Evolutionary conservation across 2,888 invertebrate genomes (phyloP).

Genomic region (Platycnemis pennipes): DNA sequence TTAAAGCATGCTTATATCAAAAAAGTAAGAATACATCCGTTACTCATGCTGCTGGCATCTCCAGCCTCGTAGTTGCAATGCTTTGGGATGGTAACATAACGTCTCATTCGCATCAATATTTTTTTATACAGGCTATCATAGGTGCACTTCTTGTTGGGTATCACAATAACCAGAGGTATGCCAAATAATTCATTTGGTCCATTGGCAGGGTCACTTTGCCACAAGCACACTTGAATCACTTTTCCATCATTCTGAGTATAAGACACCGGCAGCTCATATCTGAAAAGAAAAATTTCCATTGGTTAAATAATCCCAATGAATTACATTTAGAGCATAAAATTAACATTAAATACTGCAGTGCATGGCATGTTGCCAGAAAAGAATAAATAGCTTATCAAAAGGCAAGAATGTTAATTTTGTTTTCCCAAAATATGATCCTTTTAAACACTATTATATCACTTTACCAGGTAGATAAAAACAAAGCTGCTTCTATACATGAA

Average conservation of each 20-base stretch:
- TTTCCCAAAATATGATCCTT: no score
- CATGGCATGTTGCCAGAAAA: no score
- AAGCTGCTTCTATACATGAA: no score
- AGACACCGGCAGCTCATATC: constrained; percentile 69
- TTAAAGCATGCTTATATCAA: background rate
- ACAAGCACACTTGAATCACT: constrained; percentile 71
- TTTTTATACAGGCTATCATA: constrained; percentile 70
- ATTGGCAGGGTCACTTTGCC: constrained; percentile 69
- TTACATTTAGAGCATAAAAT: no score
- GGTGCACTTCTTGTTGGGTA: constrained; percentile 70
- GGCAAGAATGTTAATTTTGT: no score
- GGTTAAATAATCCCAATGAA: no score
- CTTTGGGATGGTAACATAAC: constrained; percentile 57
- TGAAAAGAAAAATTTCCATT: constrained; percentile 22
- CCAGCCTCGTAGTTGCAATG: background rate
- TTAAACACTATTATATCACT: no score
- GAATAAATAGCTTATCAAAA: no score
- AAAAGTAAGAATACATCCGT: constrained; percentile 45
- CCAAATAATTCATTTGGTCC: constrained; percentile 71
- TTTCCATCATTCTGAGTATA: constrained; percentile 68
- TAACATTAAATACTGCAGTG: no score
- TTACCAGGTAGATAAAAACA: no score
- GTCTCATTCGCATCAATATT: constrained; percentile 70
- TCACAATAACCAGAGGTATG: constrained; percentile 70
- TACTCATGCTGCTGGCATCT: constrained; percentile 19